phyloP scores from a whole-genome alignment of 2,797 vertebrate species.

The Ambastaia sidthimunki region DNA sequence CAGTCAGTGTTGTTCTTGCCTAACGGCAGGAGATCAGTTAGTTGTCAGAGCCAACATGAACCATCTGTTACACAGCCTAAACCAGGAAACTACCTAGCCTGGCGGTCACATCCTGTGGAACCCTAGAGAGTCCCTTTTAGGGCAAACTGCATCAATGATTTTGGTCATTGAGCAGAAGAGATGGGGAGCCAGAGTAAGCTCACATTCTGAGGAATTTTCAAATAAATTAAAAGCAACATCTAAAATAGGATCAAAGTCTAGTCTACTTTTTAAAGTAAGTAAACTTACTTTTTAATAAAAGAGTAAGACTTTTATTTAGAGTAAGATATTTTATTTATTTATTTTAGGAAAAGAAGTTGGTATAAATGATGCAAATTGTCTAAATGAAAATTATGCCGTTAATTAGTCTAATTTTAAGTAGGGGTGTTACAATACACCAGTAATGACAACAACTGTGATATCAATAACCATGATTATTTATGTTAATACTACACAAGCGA shows the following conservation, averaged over 20 bases:
- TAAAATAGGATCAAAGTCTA: background rate
- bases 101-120: conserved; percentile 63
- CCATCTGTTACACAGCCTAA: conserved; percentile 69
- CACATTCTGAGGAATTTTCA: conserved; percentile 38
- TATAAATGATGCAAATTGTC: background rate
- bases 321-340: background rate
- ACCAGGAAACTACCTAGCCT: conserved; percentile 73
- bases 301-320: background rate
- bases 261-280: background rate
- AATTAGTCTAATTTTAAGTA: background rate
- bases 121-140: conserved; percentile 69
- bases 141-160: conserved; percentile 55
- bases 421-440: too few species aligned
- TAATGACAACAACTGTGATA: too few species aligned
- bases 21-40: conserved; percentile 65
- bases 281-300: background rate
- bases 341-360: background rate
- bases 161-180: conserved; percentile 60
- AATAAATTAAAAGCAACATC: conserved; percentile 40
- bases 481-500: too few species aligned
- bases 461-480: too few species aligned
- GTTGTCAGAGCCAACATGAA: conserved; percentile 70
- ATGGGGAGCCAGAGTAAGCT: conserved; percentile 31
- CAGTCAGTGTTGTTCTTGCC: conserved; percentile 65
- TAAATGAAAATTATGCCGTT: background rate